phyloP scores from a whole-genome alignment of 2,797 vertebrate species.

The Somateria mollissima region DNA sequence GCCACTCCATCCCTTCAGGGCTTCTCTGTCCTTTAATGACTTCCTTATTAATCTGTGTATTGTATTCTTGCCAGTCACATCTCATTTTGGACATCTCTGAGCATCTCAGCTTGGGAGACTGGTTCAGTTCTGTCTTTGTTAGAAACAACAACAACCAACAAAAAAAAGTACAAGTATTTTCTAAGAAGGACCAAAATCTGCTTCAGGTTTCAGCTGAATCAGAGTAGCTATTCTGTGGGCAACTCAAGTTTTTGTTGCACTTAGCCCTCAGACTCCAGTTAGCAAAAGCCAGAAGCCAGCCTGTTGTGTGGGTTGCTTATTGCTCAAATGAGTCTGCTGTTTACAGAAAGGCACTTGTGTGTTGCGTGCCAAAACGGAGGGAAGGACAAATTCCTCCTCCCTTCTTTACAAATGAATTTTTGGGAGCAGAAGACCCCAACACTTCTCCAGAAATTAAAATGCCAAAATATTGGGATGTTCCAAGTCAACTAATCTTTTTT shows the following conservation, averaged over 20 bases:
- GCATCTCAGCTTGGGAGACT: neutral
- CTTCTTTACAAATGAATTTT: neutral
- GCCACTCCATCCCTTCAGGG: neutral
- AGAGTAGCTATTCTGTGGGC: neutral
- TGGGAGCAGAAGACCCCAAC: neutral
- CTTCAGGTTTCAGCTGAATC: neutral
- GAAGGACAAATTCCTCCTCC: neutral
- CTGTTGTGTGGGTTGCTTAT: neutral
- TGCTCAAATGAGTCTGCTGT: neutral
- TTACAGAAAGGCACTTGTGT: neutral
- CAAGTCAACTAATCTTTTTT: neutral
- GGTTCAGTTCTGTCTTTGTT: neutral
- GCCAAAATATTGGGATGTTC: neutral
- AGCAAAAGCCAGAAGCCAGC: neutral
- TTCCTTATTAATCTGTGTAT: neutral
- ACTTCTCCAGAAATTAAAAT: neutral
- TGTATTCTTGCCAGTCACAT: neutral
- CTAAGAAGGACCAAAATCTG: neutral
- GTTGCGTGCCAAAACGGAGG: fast-evolving
- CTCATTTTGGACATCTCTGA: neutral
- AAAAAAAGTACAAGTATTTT: neutral
- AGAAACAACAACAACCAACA: neutral
- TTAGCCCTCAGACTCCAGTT: neutral
- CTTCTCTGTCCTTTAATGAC: neutral
- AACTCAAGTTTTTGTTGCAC: neutral